phyloP scores from a whole-genome alignment of 2,888 invertebrate genomes.

The Apantesis nais region DNA sequence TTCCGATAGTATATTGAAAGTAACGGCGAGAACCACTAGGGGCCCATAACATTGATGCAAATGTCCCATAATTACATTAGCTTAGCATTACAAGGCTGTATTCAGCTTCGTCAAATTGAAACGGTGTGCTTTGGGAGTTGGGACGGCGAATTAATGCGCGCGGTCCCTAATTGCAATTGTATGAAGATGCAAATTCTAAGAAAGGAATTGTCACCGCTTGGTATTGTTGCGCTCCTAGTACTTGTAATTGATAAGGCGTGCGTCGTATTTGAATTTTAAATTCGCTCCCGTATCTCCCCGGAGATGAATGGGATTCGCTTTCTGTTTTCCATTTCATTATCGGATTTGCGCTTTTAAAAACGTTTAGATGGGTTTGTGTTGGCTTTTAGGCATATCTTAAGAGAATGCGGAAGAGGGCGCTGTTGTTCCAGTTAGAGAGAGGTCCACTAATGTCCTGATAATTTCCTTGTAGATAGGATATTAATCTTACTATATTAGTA shows the following conservation, averaged over 20 bases:
- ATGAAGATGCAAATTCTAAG: slow-evolving; percentile 81
- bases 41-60: slow-evolving; percentile 75
- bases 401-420: background rate
- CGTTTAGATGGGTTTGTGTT: slow-evolving; percentile 40
- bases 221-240: slow-evolving; percentile 69
- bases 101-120: slow-evolving; percentile 67
- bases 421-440: background rate
- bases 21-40: slow-evolving; percentile 67
- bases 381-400: slow-evolving; percentile 19
- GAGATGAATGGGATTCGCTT: slow-evolving; percentile 63
- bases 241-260: slow-evolving; percentile 83
- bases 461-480: background rate
- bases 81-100: slow-evolving; percentile 64
- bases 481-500: no score
- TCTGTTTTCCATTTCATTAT: slow-evolving; percentile 59
- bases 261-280: slow-evolving; percentile 80
- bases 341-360: slow-evolving; percentile 52
- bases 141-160: slow-evolving; percentile 47
- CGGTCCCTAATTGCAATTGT: slow-evolving; percentile 79
- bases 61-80: slow-evolving; percentile 71
- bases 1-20: slow-evolving; percentile 69
- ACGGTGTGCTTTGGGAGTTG: slow-evolving; percentile 41
- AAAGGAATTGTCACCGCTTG: slow-evolving; percentile 70
- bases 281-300: slow-evolving; percentile 57
- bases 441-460: background rate